Evolutionary conservation across 2,797 vertebrate genomes (phyloP).

Genomic region (Oophaga sylvatica): DNA sequence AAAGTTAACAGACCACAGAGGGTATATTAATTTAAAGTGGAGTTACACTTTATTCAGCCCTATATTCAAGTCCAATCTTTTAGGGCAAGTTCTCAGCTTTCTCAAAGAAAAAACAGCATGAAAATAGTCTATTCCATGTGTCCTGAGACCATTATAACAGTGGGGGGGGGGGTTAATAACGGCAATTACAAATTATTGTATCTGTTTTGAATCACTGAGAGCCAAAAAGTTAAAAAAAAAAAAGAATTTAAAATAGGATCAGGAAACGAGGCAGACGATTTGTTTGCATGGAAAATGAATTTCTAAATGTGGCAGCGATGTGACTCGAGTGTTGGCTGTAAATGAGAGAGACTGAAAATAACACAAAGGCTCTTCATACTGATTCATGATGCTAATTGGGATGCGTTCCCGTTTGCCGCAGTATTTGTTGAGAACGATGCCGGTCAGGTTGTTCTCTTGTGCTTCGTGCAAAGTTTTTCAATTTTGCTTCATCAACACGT

Average conservation of each 20-base stretch:
- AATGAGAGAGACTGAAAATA: neutral
- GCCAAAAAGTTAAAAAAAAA: neutral
- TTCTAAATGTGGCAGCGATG: slow-evolving; percentile 1
- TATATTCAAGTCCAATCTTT: neutral
- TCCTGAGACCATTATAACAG: no score
- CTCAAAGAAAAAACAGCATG: neutral
- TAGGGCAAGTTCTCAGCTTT: neutral
- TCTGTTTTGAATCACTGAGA: neutral
- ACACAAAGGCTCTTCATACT: neutral
- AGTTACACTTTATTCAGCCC: neutral
- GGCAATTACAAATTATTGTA: neutral
- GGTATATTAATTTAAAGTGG: neutral
- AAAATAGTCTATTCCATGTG: no score
- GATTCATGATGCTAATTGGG: neutral
- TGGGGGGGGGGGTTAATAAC: neutral
- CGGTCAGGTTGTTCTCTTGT: neutral
- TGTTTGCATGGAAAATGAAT: neutral
- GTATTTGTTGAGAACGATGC: neutral
- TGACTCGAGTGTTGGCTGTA: neutral
- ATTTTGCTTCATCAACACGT: slow-evolving; percentile 3
- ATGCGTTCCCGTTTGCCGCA: neutral
- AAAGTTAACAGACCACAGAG: neutral
- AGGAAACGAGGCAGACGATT: neutral
- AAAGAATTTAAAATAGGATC: neutral
- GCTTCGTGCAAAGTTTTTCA: neutral